These are phyloP conservation scores for Mythimna pallens DNA, from an alignment of 2,888 invertebrate species.

Conservation along the genomic window DNA sequence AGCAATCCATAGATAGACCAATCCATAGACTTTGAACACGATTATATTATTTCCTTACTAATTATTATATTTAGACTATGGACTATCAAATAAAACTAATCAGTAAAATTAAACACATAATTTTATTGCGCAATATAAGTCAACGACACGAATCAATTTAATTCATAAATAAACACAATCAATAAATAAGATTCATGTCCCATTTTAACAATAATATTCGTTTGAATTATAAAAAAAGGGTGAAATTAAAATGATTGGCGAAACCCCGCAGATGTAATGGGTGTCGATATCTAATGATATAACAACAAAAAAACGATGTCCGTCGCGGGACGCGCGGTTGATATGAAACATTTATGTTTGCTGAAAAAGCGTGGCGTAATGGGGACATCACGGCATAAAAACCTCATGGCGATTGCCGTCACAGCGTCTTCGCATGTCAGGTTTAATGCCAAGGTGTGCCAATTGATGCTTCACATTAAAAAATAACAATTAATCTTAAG, in stretches of 20 bases:
- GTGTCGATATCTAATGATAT: not conserved
- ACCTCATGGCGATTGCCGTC: no score
- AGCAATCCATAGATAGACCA: no score
- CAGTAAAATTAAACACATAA: constrained; percentile 13
- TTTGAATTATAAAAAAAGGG: not conserved
- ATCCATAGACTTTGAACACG: no score
- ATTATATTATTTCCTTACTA: no score
- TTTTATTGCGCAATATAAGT: constrained; percentile 51
- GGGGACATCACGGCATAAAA: no score
- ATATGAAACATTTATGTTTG: no score
- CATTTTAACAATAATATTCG: constrained; percentile 5
- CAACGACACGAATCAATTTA: constrained; percentile 26
- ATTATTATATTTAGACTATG: not conserved
- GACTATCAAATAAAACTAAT: constrained; percentile 28
- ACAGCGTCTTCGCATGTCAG: no score
- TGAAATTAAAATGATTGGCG: not conserved
- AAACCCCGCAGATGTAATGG: not conserved
- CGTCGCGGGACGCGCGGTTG: no score
- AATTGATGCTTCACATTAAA: no score
- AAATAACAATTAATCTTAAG: not conserved
- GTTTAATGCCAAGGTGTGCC: no score
- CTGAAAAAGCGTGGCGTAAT: no score
- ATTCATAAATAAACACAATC: constrained; percentile 23
- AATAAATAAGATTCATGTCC: constrained; percentile 33
- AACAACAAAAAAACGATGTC: no score